phyloP scores from a whole-genome alignment of 2,113 vertebrate genomes.

The Colinus virginianus region DNA sequence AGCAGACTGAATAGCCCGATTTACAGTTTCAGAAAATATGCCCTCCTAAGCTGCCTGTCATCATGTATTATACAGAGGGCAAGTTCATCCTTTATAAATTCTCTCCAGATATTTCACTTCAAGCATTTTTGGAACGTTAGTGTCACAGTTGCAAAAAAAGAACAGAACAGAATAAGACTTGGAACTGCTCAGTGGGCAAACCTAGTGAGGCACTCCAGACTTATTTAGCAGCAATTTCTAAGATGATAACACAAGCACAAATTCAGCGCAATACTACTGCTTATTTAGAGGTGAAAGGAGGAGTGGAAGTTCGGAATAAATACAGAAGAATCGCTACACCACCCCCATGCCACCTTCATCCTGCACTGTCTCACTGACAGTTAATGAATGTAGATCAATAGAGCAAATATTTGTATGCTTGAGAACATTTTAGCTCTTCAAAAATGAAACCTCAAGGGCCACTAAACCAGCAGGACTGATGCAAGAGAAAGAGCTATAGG shows the following conservation, averaged over 20 bases:
- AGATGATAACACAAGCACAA: background rate
- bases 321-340: background rate
- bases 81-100: background rate
- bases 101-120: background rate
- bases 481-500: background rate
- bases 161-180: background rate
- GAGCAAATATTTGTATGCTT: background rate
- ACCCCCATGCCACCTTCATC: background rate
- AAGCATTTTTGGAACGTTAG: background rate
- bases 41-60: background rate
- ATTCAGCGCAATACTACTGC: background rate
- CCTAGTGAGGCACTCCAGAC: background rate
- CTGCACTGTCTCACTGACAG: background rate
- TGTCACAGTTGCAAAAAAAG: background rate
- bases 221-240: background rate
- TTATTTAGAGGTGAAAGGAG: background rate
- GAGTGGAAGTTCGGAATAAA: background rate
- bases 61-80: background rate
- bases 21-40: background rate
- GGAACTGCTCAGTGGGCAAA: background rate
- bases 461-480: background rate
- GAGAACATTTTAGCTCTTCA: background rate
- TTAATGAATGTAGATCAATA: background rate
- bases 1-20: background rate
- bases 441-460: background rate